Conservation (phyloP, 1,140 invertebrate species). For the Bicyclus anynana region DNA sequence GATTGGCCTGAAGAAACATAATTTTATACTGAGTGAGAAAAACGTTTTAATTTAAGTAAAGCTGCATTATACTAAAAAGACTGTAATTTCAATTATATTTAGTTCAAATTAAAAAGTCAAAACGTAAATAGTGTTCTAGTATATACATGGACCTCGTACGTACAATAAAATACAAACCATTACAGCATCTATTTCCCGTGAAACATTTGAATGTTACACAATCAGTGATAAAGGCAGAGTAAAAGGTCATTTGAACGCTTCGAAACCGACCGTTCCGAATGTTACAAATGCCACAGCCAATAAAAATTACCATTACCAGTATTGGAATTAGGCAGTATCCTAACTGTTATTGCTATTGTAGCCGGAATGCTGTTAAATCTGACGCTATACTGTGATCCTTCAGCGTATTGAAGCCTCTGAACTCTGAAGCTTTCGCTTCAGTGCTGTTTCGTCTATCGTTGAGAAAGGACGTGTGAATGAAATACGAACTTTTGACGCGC, state of each 20-base stretch:
- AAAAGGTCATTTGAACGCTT: background rate
- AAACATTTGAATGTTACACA: background rate
- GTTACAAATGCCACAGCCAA: constrained; percentile 21
- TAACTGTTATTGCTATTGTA: constrained; percentile 21
- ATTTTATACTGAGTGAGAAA: too few species aligned
- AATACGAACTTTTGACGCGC: constrained; percentile 8
- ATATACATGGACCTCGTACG: too few species aligned
- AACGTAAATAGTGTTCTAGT: too few species aligned
- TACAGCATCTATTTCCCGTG: too few species aligned
- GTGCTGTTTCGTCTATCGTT: constrained; percentile 8
- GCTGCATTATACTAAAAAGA: too few species aligned
- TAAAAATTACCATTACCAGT: constrained; percentile 20
- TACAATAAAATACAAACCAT: too few species aligned
- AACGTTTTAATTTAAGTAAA: too few species aligned
- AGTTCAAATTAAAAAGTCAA: too few species aligned
- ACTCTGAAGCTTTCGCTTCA: constrained; percentile 11
- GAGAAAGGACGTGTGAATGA: constrained; percentile 17
- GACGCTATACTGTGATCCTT: constrained; percentile 3
- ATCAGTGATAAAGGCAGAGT: background rate
- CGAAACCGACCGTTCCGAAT: constrained; percentile 15
- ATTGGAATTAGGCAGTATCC: constrained; percentile 24
- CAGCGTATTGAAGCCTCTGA: background rate
- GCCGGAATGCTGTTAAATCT: constrained; percentile 16
- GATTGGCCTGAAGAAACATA: too few species aligned
- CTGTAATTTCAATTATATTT: too few species aligned